Percentiles rank a stretch among this genome's conserved stretches.
phyloP scores from a whole-genome alignment of 2,888 invertebrate species.

The Priocnemis perturbator region DNA sequence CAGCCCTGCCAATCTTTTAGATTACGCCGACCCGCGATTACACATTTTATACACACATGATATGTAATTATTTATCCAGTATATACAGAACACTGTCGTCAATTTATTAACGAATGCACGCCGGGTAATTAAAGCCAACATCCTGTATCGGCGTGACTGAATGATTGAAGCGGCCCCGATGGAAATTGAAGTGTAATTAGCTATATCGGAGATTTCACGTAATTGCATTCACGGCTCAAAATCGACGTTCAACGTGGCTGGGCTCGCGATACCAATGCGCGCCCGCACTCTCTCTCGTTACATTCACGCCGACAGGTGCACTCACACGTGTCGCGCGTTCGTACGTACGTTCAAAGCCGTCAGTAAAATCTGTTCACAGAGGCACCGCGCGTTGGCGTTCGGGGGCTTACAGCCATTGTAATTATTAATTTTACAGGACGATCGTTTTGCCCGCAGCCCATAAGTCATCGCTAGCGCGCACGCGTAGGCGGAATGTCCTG shows the following conservation, averaged over 20 bases:
- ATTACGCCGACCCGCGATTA: too few species aligned
- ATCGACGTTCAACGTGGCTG: slow-evolving; percentile 24
- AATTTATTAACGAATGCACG: slow-evolving; percentile 48
- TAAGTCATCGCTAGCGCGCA: too few species aligned
- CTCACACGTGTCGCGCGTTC: too few species aligned
- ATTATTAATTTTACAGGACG: slow-evolving; percentile 5
- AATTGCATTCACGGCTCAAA: slow-evolving; percentile 48
- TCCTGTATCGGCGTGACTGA: slow-evolving; percentile 40
- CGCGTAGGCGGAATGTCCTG: too few species aligned
- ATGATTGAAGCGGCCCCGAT: slow-evolving; percentile 46
- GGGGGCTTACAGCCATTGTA: neutral
- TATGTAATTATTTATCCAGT: too few species aligned
- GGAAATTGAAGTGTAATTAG: slow-evolving; percentile 57
- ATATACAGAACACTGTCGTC: slow-evolving; percentile 3
- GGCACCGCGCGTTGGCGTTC: neutral
- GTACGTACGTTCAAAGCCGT: too few species aligned
- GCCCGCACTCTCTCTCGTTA: neutral
- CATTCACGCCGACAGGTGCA: too few species aligned
- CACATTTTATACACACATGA: too few species aligned
- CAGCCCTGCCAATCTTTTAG: too few species aligned
- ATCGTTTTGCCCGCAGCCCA: too few species aligned
- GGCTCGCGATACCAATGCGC: slow-evolving; percentile 1
- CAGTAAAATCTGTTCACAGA: too few species aligned
- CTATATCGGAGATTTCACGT: slow-evolving; percentile 52
- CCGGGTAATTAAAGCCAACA: slow-evolving; percentile 50